Conservation (phyloP, 2,113 vertebrate species). For the Potamarius usumacintae region DNA sequence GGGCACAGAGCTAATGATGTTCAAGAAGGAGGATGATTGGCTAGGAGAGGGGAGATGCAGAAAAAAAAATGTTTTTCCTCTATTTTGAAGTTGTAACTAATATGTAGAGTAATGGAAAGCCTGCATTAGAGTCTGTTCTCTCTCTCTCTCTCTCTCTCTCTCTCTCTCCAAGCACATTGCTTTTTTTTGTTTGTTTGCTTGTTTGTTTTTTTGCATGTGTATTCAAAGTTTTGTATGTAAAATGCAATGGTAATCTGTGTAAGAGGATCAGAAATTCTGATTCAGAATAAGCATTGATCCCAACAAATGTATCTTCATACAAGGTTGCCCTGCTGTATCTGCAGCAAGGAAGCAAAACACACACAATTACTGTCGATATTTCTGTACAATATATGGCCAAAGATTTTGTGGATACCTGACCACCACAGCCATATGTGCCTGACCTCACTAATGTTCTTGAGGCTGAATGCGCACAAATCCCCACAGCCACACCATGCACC, state of each 20-base stretch:
- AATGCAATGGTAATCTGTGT: conserved; percentile 6
- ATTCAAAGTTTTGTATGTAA: background rate
- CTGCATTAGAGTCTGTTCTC: background rate
- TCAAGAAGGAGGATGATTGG: conserved; percentile 1
- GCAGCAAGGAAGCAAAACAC: background rate
- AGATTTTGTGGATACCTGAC: background rate
- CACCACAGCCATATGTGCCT: background rate
- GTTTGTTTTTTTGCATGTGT: background rate
- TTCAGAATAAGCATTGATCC: conserved; percentile 39
- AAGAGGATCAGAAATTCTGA: conserved; percentile 19
- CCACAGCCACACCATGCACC: no score
- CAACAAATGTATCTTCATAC: conserved; percentile 30
- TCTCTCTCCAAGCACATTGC: background rate
- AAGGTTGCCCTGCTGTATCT: conserved; percentile 35
- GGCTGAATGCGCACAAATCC: no score
- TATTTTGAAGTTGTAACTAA: background rate
- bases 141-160: background rate
- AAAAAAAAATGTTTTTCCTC: background rate
- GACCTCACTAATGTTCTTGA: no score
- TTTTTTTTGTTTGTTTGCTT: background rate
- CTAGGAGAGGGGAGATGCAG: background rate
- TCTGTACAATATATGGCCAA: background rate
- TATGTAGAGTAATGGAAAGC: background rate
- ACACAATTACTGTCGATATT: background rate
- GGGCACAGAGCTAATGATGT: conserved; percentile 3